phyloP scores from a whole-genome alignment of 2,888 invertebrate genomes.

The Aporophyla lueneburgensis region DNA sequence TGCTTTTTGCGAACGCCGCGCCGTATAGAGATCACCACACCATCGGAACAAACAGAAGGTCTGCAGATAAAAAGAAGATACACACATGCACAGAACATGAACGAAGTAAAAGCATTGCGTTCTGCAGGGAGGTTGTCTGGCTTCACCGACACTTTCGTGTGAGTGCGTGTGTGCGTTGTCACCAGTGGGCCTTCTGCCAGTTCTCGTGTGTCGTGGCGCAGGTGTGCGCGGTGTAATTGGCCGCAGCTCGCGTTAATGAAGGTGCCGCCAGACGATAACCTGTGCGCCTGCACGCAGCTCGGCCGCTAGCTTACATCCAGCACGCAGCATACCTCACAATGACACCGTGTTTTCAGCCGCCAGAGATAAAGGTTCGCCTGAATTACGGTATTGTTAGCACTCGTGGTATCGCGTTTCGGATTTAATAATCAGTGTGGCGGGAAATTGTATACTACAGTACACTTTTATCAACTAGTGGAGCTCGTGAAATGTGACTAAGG shows the following conservation, averaged over 20 bases:
- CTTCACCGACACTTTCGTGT: neutral
- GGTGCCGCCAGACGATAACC: conserved; percentile 45
- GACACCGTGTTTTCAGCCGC: conserved; percentile 15
- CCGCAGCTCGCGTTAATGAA: conserved; percentile 48
- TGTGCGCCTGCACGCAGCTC: conserved; percentile 21
- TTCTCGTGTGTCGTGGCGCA: conserved; percentile 1
- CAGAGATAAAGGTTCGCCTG: conserved; percentile 15
- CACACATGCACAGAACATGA: neutral
- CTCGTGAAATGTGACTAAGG: neutral
- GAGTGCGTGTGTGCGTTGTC: neutral
- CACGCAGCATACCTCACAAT: conserved; percentile 9
- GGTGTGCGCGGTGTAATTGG: conserved; percentile 42
- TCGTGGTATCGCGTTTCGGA: neutral
- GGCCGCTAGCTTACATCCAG: conserved; percentile 1
- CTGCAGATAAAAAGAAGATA: neutral
- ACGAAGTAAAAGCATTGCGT: neutral
- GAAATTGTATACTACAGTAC: neutral
- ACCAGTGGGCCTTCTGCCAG: conserved; percentile 5
- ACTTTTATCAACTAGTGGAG: neutral
- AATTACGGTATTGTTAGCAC: neutral
- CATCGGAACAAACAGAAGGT: conserved; percentile 8
- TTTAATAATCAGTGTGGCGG: neutral
- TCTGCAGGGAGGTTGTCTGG: neutral
- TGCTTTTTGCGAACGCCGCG: neutral
- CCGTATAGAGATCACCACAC: conserved; percentile 4